Conservation (phyloP, 1,140 invertebrate genomes). For the Chrysopa pallens region DNA sequence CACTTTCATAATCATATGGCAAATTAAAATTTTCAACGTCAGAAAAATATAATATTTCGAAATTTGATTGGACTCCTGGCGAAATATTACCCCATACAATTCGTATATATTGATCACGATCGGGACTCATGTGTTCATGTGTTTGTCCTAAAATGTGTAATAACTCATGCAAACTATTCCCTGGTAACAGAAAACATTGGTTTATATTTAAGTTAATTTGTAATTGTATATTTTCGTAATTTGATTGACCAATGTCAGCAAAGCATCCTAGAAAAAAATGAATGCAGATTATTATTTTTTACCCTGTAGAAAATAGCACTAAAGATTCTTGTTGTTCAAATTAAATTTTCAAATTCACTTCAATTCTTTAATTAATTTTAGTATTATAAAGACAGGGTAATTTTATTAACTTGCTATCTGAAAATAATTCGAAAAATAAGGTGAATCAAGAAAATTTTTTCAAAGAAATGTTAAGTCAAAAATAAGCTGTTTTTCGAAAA, state of each 20-base stretch:
- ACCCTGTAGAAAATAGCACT: too few species aligned
- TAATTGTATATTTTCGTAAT: neutral
- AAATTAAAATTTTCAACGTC: constrained; percentile 14
- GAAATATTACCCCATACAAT: constrained; percentile 31
- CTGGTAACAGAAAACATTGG: constrained; percentile 15
- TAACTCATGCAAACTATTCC: constrained; percentile 32
- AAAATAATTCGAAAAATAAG: too few species aligned
- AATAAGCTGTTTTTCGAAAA: too few species aligned
- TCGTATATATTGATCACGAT: constrained; percentile 28
- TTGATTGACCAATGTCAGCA: neutral
- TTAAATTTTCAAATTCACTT: too few species aligned
- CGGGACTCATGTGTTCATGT: constrained; percentile 34
- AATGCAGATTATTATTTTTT: too few species aligned
- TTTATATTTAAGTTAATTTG: neutral
- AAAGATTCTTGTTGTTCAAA: too few species aligned
- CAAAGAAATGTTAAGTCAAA: too few species aligned
- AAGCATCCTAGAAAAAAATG: neutral
- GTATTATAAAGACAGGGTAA: too few species aligned
- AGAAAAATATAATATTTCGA: constrained; percentile 12
- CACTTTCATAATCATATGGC: constrained; percentile 25
- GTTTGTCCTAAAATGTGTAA: constrained; percentile 32
- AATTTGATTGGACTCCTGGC: constrained; percentile 14
- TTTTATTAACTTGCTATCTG: too few species aligned
- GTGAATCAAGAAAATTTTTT: too few species aligned
- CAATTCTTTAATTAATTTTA: too few species aligned